Percentiles rank a stretch among this genome's conserved stretches.
phyloP scores from a whole-genome alignment of 2,113 vertebrate genomes.

The Otocyon megalotis region DNA sequence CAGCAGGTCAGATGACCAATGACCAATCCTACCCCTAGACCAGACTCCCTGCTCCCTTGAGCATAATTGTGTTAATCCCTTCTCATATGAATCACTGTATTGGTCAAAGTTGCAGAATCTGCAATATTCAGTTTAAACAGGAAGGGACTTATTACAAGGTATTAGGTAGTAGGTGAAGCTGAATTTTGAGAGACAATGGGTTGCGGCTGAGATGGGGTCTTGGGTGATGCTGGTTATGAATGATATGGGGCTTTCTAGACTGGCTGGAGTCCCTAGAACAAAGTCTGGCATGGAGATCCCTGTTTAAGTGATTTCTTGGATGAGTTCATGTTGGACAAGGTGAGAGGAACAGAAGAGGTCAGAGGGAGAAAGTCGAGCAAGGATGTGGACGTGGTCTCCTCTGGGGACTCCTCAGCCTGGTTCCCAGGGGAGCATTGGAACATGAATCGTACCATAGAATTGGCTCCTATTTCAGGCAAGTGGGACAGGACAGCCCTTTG shows the following conservation, averaged over 20 bases:
- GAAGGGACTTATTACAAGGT: not conserved
- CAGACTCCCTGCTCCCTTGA: not conserved
- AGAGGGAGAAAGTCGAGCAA: not conserved
- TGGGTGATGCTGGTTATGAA: not conserved
- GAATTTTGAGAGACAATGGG: not conserved
- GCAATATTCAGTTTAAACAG: not conserved
- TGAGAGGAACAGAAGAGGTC: not conserved
- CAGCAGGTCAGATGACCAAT: not conserved
- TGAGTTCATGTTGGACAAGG: not conserved
- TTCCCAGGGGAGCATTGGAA: not conserved
- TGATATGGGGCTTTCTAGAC: not conserved
- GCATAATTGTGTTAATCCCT: not conserved
- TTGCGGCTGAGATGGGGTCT: not conserved
- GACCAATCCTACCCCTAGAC: no score
- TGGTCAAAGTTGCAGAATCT: not conserved
- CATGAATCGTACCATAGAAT: not conserved
- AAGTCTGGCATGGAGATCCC: not conserved
- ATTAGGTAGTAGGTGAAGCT: not conserved
- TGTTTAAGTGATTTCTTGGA: not conserved
- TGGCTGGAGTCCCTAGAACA: not conserved
- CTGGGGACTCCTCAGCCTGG: not conserved
- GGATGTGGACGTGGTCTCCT: not conserved
- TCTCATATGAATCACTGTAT: not conserved
- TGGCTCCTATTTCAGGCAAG: not conserved
- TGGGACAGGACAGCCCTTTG: not conserved